These are phyloP conservation scores for Lagria hirta DNA, from an alignment of 2,888 invertebrate genomes.

Conservation along the genomic window DNA sequence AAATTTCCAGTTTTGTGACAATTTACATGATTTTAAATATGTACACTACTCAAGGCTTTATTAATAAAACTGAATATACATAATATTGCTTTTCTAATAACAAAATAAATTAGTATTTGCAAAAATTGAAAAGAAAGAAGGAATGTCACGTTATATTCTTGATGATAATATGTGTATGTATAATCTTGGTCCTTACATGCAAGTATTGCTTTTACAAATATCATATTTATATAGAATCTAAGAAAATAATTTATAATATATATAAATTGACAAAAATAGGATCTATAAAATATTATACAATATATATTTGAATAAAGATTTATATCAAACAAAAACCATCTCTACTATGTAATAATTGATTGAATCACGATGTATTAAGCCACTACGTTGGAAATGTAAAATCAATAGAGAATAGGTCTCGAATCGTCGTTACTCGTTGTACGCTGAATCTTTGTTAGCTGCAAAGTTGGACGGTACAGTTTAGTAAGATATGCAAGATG, in stretches of 20 bases:
- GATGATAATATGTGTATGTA: slow-evolving; percentile 27
- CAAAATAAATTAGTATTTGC: slow-evolving; percentile 6
- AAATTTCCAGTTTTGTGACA: slow-evolving; percentile 27
- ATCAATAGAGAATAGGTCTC: slow-evolving; percentile 26
- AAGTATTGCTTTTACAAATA: slow-evolving; percentile 46
- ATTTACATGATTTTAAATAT: slow-evolving; percentile 45
- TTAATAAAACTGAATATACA: slow-evolving; percentile 36
- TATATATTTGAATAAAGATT: slow-evolving; percentile 39
- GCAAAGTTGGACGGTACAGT: slow-evolving; percentile 42
- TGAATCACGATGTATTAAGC: slow-evolving; percentile 44
- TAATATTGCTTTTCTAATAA: slow-evolving; percentile 29
- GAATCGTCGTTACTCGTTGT: slow-evolving; percentile 32
- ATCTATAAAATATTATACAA: slow-evolving; percentile 38
- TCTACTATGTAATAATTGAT: slow-evolving; percentile 24
- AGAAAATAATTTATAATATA: slow-evolving; percentile 36
- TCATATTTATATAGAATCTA: slow-evolving; percentile 32
- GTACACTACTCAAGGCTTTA: slow-evolving; percentile 41
- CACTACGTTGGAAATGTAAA: slow-evolving; percentile 41
- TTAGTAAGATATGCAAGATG: slow-evolving; percentile 33
- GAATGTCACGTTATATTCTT: slow-evolving; percentile 19
- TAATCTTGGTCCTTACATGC: slow-evolving; percentile 46
- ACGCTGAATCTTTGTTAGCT: slow-evolving; percentile 34
- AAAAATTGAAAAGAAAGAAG: slow-evolving; percentile 7
- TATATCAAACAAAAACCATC: slow-evolving; percentile 35
- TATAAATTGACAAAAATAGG: slow-evolving; percentile 46